A percentile compares a stretch with the other conserved stretches of the same genome.
phyloP scores from a whole-genome alignment of 2,888 invertebrate species.

The Leucoptera coffeella region DNA sequence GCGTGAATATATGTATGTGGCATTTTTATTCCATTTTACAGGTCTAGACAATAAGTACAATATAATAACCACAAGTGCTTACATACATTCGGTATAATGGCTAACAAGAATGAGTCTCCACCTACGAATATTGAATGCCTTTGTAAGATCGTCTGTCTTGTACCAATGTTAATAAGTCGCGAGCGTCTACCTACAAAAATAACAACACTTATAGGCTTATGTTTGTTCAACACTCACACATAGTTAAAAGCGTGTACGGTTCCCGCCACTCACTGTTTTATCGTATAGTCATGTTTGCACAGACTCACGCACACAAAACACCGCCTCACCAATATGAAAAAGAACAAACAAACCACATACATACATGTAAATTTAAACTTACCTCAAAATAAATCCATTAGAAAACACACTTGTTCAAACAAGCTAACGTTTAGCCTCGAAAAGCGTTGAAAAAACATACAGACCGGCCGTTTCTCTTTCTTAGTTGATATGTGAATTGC shows the following conservation, averaged over 20 bases:
- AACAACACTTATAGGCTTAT: too few species aligned
- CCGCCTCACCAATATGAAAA: conserved; percentile 8
- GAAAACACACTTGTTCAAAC: conserved; percentile 56
- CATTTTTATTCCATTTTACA: too few species aligned
- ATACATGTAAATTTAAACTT: conserved; percentile 53
- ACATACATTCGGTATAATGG: too few species aligned
- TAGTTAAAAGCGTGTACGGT: conserved; percentile 48
- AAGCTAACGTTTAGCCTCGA: conserved; percentile 53
- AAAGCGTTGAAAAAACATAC: conserved; percentile 52
- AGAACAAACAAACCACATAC: conserved; percentile 50
- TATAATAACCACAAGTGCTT: too few species aligned
- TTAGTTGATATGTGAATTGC: conserved; percentile 40
- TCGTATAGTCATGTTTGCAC: too few species aligned
- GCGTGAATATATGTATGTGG: too few species aligned
- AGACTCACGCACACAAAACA: conserved; percentile 48
- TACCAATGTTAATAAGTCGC: conserved; percentile 47
- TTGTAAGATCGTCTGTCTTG: too few species aligned
- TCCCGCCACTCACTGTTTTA: conserved; percentile 48
- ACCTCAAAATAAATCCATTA: conserved; percentile 56
- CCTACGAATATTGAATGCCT: too few species aligned
- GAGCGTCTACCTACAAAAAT: conserved; percentile 24
- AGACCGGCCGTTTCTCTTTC: conserved; percentile 38
- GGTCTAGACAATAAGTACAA: too few species aligned
- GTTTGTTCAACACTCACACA: conserved; percentile 46
- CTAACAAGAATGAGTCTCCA: too few species aligned